A percentile compares a stretch with the other conserved stretches of the same genome.
phyloP scores from a whole-genome alignment of 2,888 invertebrate genomes.

The Lasius platythorax region DNA sequence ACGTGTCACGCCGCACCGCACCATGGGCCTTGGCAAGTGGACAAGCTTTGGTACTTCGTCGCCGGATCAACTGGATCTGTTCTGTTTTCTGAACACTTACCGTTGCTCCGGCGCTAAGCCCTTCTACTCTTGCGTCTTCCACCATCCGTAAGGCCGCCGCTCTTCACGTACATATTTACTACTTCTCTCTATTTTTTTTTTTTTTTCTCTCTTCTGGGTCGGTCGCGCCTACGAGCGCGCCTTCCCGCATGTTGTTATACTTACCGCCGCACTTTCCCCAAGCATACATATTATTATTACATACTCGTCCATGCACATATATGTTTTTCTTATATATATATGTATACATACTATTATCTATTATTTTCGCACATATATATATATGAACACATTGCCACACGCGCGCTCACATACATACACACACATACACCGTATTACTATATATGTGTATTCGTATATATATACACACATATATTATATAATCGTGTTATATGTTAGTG shows the following conservation, averaged over 20 bases:
- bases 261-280: conserved; percentile 83
- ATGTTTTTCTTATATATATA: conserved; percentile 75
- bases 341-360: conserved; percentile 76
- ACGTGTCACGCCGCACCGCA: conserved; percentile 64
- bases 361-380: conserved; percentile 73
- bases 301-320: conserved; percentile 80
- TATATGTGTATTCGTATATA: conserved; percentile 76
- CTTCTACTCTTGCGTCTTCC: conserved; percentile 77
- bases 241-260: conserved; percentile 84
- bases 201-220: conserved; percentile 55
- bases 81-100: conserved; percentile 84
- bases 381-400: conserved; percentile 76
- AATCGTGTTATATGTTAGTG: conserved; percentile 84
- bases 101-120: conserved; percentile 72
- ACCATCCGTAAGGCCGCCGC: conserved; percentile 78
- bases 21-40: conserved; percentile 78
- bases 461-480: conserved; percentile 79
- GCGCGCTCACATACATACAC: conserved; percentile 71
- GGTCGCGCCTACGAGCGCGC: conserved; percentile 28
- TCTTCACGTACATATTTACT: conserved; percentile 75
- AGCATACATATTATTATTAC: conserved; percentile 85
- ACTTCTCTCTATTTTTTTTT: conserved; percentile 69
- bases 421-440: conserved; percentile 67
- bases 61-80: conserved; percentile 79
- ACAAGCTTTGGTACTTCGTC: conserved; percentile 81